Evolutionary conservation across 2,888 invertebrate species (phyloP), one percentile per base, ranked within the genome.

Genomic region (Drosophila kokeensis): DNA sequence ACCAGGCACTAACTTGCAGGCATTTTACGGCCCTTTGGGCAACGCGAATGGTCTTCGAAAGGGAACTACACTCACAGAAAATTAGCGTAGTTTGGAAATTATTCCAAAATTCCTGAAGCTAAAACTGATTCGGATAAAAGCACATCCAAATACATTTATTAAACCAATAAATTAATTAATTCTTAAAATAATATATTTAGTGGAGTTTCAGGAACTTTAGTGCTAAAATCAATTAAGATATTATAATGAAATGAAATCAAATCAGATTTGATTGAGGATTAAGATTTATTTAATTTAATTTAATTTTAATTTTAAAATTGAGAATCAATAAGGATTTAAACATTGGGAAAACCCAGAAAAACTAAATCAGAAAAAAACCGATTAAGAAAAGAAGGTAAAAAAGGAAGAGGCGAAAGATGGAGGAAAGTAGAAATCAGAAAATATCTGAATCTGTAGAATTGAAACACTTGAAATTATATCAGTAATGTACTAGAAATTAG

Each of bases 1-100:
- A 55, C 27, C 53, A 40, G 69, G 81, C 75, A 68, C 89, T 85
- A 89, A 85, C 89, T 85, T 83, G 83, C 85, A 89, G 85, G 83
- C 85, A 86, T 90, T 90, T 90, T 90, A 90, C 81, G 90, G 89
- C 73, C 75, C 78, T 87, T 87, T 90, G 84, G 87, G 77, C 73
- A 73, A 11, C 60, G 18, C 69, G 38, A 24, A 69, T 57, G 45
- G 69, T 32, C 58, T 13, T 38, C 53, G 29, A 27, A 13, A 8
- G 21, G 45, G 2, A 32, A 15, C 5, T 38, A 38, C 55, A 55
- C 55, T n/a, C 13, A 7, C 2, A 18, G 2, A 38, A n/a, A 38
- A 6, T 29, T 4, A 1, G 8, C 24, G 6, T n/a, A 13, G 4
- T 0, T 45, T 50, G 3, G 6, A 42, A 42, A 21, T 13, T 13